A percentile compares a stretch with the other conserved stretches of the same genome.
These are phyloP conservation scores for Corynorhinus townsendii DNA, from an alignment of 2,113 vertebrate genomes.

Conservation along the genomic window DNA sequence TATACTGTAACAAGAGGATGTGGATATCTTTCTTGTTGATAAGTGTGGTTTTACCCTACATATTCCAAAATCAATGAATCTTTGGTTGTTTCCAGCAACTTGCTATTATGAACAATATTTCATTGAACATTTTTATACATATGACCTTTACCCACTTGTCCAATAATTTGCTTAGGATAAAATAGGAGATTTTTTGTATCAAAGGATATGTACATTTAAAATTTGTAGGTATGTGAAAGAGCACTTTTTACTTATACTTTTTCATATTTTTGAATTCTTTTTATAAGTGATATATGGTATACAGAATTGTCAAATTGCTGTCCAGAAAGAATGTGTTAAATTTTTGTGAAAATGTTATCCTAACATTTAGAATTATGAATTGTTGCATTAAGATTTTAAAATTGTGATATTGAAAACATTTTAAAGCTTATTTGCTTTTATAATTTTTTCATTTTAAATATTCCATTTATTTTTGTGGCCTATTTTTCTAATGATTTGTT, in stretches of 20 bases:
- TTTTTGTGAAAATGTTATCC: not conserved
- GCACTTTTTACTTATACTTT: not conserved
- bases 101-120: not conserved
- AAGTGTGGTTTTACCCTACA: not conserved
- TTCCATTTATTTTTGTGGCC: not conserved
- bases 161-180: conserved; percentile 26
- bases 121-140: not conserved
- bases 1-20: not conserved
- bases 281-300: not conserved
- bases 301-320: not conserved
- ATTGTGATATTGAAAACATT: not conserved
- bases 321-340: not conserved
- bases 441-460: conserved; percentile 13
- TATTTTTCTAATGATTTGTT: not conserved
- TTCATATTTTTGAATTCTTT: not conserved
- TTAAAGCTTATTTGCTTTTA: conserved; percentile 4
- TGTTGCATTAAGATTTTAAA: not conserved
- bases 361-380: not conserved
- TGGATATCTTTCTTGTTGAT: not conserved
- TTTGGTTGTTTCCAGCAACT: not conserved
- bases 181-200: not conserved
- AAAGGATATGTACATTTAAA: not conserved
- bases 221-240: not conserved
- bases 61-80: not conserved
- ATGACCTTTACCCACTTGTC: not conserved